phyloP scores from a whole-genome alignment of 64 coral and sea anemone genomes.

The Pocillopora verrucosa region DNA sequence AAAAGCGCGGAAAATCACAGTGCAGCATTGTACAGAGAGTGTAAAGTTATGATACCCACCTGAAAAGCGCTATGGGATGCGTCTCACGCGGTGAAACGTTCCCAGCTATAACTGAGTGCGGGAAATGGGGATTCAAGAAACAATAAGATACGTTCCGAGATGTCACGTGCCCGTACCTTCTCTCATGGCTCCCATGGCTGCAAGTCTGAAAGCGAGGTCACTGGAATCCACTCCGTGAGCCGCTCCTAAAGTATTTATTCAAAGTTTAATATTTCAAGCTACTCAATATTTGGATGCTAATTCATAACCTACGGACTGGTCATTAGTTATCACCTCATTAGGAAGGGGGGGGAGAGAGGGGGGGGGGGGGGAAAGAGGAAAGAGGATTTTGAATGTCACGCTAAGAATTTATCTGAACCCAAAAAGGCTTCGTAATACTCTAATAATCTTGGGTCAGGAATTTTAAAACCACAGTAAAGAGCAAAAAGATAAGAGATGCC shows the following conservation, averaged over 20 bases:
- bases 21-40: neutral
- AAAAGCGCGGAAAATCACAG: neutral
- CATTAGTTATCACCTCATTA: too few species aligned
- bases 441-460: too few species aligned
- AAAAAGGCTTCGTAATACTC: too few species aligned
- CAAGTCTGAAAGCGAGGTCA: constrained; percentile 95
- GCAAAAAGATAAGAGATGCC: too few species aligned
- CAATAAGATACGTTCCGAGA: too few species aligned
- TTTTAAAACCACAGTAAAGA: too few species aligned
- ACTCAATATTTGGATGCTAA: neutral
- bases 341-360: too few species aligned
- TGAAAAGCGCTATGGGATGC: neutral
- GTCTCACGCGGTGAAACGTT: neutral
- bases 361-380: too few species aligned
- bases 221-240: constrained; percentile 96
- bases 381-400: too few species aligned
- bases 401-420: too few species aligned
- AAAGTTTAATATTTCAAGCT: neutral
- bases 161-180: constrained; percentile 49
- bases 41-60: neutral
- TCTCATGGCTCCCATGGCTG: constrained; percentile 93
- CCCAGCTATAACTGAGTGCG: neutral
- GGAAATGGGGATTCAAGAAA: too few species aligned
- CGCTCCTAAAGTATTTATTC: constrained; percentile 50
- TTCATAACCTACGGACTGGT: neutral